Percentiles rank a stretch among this genome's conserved stretches.
Conservation (phyloP, 2,797 vertebrate genomes). For the Periophthalmus magnuspinnatus region DNA sequence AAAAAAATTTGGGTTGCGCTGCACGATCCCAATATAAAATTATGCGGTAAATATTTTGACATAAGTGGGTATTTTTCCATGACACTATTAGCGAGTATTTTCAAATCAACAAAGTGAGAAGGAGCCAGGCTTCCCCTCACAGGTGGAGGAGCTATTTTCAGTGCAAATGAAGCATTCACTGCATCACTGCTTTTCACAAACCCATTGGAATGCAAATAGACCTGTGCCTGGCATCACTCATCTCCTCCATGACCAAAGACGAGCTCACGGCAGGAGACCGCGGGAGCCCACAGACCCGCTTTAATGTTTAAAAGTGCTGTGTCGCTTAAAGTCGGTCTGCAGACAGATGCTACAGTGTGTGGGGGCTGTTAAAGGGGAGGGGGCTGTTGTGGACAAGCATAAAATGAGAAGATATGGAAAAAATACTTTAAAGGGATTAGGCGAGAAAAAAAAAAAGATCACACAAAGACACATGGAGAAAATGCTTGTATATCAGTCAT, state of each 20-base stretch:
- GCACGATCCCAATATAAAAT: not conserved
- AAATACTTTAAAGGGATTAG: slow-evolving; percentile 51
- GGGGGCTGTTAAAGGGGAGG: slow-evolving; percentile 41
- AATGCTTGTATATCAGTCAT: not conserved
- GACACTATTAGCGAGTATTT: slow-evolving; percentile 1
- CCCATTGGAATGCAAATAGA: slow-evolving; percentile 59
- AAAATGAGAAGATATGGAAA: slow-evolving; percentile 62
- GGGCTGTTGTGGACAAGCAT: slow-evolving; percentile 40
- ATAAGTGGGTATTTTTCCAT: not conserved
- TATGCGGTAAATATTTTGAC: not conserved
- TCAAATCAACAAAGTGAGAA: not conserved
- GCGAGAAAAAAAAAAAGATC: not conserved
- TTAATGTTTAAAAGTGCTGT: slow-evolving; percentile 26
- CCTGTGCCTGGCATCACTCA: slow-evolving; percentile 57
- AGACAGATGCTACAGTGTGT: slow-evolving; percentile 16
- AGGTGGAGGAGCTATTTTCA: slow-evolving; percentile 25
- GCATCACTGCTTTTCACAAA: slow-evolving; percentile 54
- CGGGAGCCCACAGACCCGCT: slow-evolving; percentile 36
- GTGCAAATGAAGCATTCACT: slow-evolving; percentile 51
- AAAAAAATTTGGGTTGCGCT: not conserved
- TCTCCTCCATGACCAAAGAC: slow-evolving; percentile 31
- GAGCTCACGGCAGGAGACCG: slow-evolving; percentile 9
- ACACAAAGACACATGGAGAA: not conserved
- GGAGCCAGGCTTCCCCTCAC: slow-evolving; percentile 5
- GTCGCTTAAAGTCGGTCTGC: slow-evolving; percentile 30